A percentile compares a stretch with the other conserved stretches of the same genome.
These are phyloP conservation scores for Axis porcinus DNA, from an alignment of 2,113 vertebrate species.

Conservation along the genomic window DNA sequence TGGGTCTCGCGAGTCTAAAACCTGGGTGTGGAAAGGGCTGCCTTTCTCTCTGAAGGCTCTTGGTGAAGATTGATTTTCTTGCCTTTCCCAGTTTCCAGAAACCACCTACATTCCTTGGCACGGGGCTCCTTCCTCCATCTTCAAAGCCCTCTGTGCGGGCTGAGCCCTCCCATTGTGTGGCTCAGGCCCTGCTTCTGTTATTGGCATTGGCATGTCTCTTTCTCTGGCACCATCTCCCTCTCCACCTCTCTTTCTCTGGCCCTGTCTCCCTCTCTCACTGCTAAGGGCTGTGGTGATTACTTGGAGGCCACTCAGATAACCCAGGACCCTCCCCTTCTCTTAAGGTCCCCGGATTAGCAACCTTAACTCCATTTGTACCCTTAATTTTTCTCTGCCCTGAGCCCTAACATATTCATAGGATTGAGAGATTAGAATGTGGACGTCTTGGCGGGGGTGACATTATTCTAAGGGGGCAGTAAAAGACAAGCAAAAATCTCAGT, in stretches of 20 bases:
- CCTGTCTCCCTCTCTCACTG: not conserved
- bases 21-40: not conserved
- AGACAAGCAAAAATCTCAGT: fast-evolving
- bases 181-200: fast-evolving
- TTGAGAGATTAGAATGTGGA: fast-evolving
- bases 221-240: not conserved
- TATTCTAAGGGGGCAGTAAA: not conserved
- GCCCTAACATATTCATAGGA: fast-evolving
- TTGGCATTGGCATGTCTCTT: fast-evolving
- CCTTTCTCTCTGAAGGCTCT: not conserved
- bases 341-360: not conserved
- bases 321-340: fast-evolving
- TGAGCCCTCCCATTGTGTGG: fast-evolving
- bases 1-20: not conserved
- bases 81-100: not conserved
- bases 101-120: fast-evolving
- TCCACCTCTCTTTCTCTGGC: no score
- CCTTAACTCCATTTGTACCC: no score
- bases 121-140: fast-evolving
- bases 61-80: fast-evolving
- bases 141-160: fast-evolving
- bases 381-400: fast-evolving
- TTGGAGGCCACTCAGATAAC: fast-evolving
- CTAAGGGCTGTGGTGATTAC: not conserved
- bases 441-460: fast-evolving